Evolutionary conservation across 2,113 vertebrate genomes (phyloP), one percentile per base, ranked within the genome.

Genomic region (Silurus glanis): DNA sequence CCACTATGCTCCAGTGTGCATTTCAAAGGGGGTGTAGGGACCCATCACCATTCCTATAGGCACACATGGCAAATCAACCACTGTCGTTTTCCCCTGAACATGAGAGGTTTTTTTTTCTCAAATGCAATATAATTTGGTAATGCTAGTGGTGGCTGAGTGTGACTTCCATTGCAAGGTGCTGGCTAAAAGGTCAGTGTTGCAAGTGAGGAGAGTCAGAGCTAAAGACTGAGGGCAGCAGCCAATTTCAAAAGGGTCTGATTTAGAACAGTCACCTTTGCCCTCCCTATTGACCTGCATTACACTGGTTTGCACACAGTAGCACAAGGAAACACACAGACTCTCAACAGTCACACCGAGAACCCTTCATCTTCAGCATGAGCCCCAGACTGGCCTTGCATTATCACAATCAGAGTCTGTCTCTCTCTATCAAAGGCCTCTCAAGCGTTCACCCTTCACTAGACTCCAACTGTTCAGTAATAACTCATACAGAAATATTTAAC

Each of bases 271-370:
- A 53, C 72, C 74, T 61, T 71, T 82, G 83, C 69, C 85, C 84
- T 81, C 16, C 66, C 58, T 47, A 84, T 84, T 89, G 89, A 89
- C 89, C 89, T 49, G 62, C 76, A 89, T 90, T 88, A 89, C 81
- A 6, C 62, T 61, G 80, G 81, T 84, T 86, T 88, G 84, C 69
- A 37, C 86, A 86, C 81, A 76, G 64, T 6, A 84, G 37, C 66
- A 62, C 55, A 66, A 76, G 69, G 67, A 84, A 76, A 87, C 69
- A 83, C 74, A 75, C 37, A 67, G 62, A 16, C 56, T 75, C 67
- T 82, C 74, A 67, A 66, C 71, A 67, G 79, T 25, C 79, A 49
- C 25, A 83, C 28, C 56, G 59, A 81, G 67, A 83, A 80, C 62
- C 72, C 69, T 85, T 66, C 71, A 76, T 84, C 62, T 81, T 49